These are phyloP conservation scores for Hofmannophila pseudospretella DNA, from an alignment of 2,888 invertebrate genomes.

Conservation along the genomic window DNA sequence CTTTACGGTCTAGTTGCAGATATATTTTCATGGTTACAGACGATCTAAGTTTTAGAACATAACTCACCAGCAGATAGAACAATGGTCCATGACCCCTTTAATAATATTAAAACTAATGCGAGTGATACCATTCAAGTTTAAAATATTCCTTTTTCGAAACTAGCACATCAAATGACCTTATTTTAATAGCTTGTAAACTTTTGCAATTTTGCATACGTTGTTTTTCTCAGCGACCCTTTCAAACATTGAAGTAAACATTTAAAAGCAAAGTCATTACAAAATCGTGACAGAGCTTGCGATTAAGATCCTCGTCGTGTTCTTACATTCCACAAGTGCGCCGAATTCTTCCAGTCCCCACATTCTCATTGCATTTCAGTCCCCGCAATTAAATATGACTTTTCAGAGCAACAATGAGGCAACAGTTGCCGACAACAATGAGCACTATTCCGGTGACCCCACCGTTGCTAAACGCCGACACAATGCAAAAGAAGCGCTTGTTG, in stretches of 20 bases:
- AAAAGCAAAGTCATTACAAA: slow-evolving; percentile 27
- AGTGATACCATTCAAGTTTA: background rate
- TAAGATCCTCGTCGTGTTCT: slow-evolving; percentile 38
- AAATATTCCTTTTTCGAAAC: no score
- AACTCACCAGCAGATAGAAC: no score
- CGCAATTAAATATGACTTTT: slow-evolving; percentile 63
- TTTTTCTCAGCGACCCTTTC: background rate
- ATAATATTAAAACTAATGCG: background rate
- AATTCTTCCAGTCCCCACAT: slow-evolving; percentile 23
- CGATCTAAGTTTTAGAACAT: background rate
- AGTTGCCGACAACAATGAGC: slow-evolving; percentile 54
- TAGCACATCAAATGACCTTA: no score
- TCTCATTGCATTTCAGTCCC: slow-evolving; percentile 32
- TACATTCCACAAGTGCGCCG: slow-evolving; percentile 30
- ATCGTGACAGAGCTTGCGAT: slow-evolving; percentile 42
- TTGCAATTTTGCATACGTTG: background rate
- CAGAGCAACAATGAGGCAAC: slow-evolving; percentile 52
- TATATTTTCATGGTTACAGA: background rate
- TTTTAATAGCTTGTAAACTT: background rate
- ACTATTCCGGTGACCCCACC: slow-evolving; percentile 50
- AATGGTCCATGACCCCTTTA: no score
- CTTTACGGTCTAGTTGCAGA: no score
- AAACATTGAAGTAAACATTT: background rate
- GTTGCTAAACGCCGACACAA: slow-evolving; percentile 61
- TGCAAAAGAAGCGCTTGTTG: slow-evolving; percentile 60